Percentiles rank a stretch among this genome's conserved stretches.
phyloP scores from a whole-genome alignment of 2,113 vertebrate genomes.

The Hippocampus comes region DNA sequence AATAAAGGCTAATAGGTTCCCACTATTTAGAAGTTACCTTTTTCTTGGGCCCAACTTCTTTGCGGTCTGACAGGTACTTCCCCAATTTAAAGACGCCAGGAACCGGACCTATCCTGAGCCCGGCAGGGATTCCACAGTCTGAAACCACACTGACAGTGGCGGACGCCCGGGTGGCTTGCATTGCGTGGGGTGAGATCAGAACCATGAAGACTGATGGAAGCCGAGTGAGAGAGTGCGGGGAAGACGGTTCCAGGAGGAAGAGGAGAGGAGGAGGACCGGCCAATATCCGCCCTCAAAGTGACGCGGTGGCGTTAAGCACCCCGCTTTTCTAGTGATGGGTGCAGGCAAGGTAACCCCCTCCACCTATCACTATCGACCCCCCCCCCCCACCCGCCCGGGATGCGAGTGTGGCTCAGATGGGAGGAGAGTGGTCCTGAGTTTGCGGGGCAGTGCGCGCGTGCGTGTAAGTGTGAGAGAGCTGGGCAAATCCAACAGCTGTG shows the following conservation, averaged over 20 bases:
- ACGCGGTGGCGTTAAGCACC: constrained; percentile 78
- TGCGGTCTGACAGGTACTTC: constrained; percentile 94
- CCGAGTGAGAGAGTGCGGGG: constrained; percentile 41
- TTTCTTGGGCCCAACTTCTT: constrained; percentile 90
- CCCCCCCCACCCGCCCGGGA: constrained; percentile 24
- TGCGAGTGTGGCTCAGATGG: constrained; percentile 31
- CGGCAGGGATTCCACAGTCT: constrained; percentile 91
- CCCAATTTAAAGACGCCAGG: constrained; percentile 93
- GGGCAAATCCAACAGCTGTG: constrained; percentile 87
- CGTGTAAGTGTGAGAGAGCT: constrained; percentile 86
- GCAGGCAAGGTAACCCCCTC: constrained; percentile 77
- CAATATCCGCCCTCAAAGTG: constrained; percentile 91
- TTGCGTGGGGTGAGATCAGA: constrained; percentile 76
- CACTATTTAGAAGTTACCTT: constrained; percentile 75
- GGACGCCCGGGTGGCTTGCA: constrained; percentile 82
- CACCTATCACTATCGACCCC: neutral
- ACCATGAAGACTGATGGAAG: constrained; percentile 74
- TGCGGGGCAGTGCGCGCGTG: constrained; percentile 10
- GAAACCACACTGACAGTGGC: constrained; percentile 84
- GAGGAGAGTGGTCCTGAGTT: constrained; percentile 38
- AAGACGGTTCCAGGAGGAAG: constrained; percentile 61
- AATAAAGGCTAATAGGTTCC: neutral
- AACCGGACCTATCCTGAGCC: constrained; percentile 89
- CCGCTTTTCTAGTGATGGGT: constrained; percentile 87
- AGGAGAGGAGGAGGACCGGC: constrained; percentile 75